Percentiles rank a stretch among this genome's conserved stretches.
These are phyloP conservation scores for Tenthredo amoena DNA, from an alignment of 2,888 invertebrate genomes.

Conservation along the genomic window DNA sequence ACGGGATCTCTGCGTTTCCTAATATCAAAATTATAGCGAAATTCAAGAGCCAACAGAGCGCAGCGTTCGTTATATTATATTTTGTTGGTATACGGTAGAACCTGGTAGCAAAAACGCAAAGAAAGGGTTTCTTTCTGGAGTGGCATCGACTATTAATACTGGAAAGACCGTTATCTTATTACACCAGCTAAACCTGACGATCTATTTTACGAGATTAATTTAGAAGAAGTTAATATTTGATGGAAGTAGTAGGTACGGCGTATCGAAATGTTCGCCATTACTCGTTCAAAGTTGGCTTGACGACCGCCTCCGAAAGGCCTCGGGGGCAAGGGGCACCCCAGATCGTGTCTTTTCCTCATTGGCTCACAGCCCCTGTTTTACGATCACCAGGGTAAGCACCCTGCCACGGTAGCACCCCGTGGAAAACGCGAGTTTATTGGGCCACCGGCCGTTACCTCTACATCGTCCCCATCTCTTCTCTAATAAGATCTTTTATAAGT, in stretches of 20 bases:
- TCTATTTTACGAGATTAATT: conserved; percentile 71
- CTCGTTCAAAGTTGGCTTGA: conserved; percentile 53
- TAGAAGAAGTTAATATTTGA: conserved; percentile 69
- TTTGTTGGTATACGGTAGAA: not conserved
- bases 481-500: conserved; percentile 66
- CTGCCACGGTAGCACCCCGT: conserved; percentile 63
- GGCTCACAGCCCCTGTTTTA: conserved; percentile 55
- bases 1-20: too few species aligned
- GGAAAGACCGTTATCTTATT: conserved; percentile 43
- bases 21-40: too few species aligned
- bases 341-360: conserved; percentile 31
- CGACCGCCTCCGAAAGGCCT: conserved; percentile 51
- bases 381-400: conserved; percentile 57
- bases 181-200: conserved; percentile 48
- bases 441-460: conserved; percentile 55
- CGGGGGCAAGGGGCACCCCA: conserved; percentile 21
- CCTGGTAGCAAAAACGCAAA: conserved; percentile 17
- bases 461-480: conserved; percentile 52
- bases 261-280: conserved; percentile 69
- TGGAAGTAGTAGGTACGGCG: conserved; percentile 61
- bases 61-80: too few species aligned
- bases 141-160: conserved; percentile 30
- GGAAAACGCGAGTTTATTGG: conserved; percentile 59
- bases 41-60: too few species aligned
- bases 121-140: conserved; percentile 4